Evolutionary conservation across 2,797 vertebrate species (phyloP).

Genomic region (Thalassophryne amazonica): DNA sequence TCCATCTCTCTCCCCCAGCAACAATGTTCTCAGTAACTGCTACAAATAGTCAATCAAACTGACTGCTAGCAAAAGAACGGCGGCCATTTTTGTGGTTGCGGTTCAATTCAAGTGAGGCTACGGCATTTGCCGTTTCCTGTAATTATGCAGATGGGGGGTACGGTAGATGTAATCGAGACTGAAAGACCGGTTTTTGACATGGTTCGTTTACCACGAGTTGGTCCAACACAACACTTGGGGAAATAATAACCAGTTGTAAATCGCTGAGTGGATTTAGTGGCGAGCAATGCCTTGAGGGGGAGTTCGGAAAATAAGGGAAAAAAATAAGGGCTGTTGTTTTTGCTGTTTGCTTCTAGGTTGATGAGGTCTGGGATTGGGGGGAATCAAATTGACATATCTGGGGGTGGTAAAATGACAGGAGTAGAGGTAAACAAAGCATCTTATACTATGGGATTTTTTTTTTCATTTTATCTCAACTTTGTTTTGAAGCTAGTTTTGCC

Average conservation of each 20-base stretch:
- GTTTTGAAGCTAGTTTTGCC: conserved; percentile 6
- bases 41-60: conserved; percentile 50
- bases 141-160: conserved; percentile 7
- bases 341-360: conserved; percentile 39
- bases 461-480: conserved; percentile 15
- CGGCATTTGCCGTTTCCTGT: conserved; percentile 34
- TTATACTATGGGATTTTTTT: conserved; percentile 17
- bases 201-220: conserved; percentile 65
- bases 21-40: conserved; percentile 30
- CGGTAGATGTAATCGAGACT: conserved; percentile 57
- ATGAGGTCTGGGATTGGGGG: conserved; percentile 67
- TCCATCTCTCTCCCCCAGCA: conserved; percentile 10
- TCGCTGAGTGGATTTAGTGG: conserved; percentile 57
- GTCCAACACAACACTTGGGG: conserved; percentile 60
- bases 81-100: conserved; percentile 13
- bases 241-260: conserved; percentile 67
- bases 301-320: conserved; percentile 15
- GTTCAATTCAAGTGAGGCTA: conserved; percentile 25
- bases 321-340: conserved; percentile 47
- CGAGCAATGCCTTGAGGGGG: conserved; percentile 54
- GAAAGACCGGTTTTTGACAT: conserved; percentile 56
- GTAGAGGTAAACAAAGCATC: conserved; percentile 63
- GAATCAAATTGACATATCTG: conserved; percentile 62
- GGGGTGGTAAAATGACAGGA: conserved; percentile 63
- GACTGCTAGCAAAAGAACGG: conserved; percentile 16